phyloP scores from a whole-genome alignment of 2,888 invertebrate species.

The Magallana nippona region DNA sequence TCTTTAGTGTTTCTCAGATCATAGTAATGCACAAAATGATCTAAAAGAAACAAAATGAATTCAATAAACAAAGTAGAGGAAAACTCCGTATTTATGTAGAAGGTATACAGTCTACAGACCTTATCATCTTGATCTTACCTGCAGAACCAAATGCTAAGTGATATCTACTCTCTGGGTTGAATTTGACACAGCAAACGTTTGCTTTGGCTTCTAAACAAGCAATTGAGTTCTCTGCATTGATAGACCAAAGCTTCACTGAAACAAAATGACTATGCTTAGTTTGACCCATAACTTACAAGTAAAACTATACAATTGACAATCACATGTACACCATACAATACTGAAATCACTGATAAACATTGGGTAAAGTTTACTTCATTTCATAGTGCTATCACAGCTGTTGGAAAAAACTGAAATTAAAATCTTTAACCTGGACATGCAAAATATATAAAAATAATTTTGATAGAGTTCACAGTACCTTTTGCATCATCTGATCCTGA shows the following conservation, averaged over 20 bases:
- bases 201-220: constrained; percentile 94
- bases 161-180: constrained; percentile 90
- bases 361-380: too few species aligned
- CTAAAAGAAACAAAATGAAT: constrained; percentile 78
- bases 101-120: background rate
- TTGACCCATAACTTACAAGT: too few species aligned
- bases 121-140: constrained; percentile 70
- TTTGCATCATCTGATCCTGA: constrained; percentile 95
- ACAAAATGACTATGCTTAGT: constrained; percentile 1
- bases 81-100: background rate
- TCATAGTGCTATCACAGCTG: too few species aligned
- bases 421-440: too few species aligned
- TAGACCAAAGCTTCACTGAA: constrained; percentile 92
- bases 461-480: constrained; percentile 68
- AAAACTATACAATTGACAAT: too few species aligned
- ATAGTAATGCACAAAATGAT: constrained; percentile 97
- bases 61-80: background rate
- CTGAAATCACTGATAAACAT: too few species aligned
- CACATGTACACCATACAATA: too few species aligned
- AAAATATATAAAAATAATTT: too few species aligned
- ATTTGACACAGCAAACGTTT: constrained; percentile 97
- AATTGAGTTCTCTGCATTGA: constrained; percentile 92
- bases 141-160: constrained; percentile 97
- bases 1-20: constrained; percentile 92
- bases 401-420: too few species aligned